Evolutionary conservation across 2,888 invertebrate genomes (phyloP).

Genomic region (Metacarcinus magister): DNA sequence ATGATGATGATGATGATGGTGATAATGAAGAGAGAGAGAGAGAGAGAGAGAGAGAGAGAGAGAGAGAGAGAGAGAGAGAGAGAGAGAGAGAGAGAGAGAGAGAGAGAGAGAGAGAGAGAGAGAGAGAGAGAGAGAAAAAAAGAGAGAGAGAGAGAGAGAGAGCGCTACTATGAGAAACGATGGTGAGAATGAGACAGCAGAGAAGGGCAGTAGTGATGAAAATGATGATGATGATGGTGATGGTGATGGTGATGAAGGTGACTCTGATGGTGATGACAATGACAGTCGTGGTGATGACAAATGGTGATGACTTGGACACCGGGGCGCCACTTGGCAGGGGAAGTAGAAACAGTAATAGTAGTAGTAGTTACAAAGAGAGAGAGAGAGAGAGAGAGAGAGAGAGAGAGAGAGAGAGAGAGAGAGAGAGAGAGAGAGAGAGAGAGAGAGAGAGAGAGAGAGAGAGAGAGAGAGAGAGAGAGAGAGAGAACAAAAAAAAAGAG

Average conservation of each 20-base stretch:
- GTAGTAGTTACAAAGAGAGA: neutral
- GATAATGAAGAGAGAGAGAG: neutral
- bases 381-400: neutral
- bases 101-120: too few relatives aligned
- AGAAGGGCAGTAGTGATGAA: neutral
- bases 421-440: constrained; percentile 1
- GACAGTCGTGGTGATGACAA: neutral
- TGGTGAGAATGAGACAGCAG: neutral
- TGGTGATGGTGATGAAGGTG: neutral
- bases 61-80: too few relatives aligned
- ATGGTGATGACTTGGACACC: neutral
- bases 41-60: too few relatives aligned
- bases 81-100: too few relatives aligned
- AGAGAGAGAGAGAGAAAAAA: neutral
- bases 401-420: neutral
- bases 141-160: neutral
- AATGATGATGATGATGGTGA: neutral
- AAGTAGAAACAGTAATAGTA: neutral
- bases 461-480: neutral
- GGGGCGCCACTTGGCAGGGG: too few relatives aligned
- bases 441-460: constrained; percentile 21
- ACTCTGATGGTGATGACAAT: neutral
- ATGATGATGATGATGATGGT: neutral
- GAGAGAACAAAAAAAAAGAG: too few relatives aligned
- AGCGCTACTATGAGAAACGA: neutral